Conservation (phyloP, 2,888 invertebrate genomes). For the Acanthoscelides obtectus region DNA sequence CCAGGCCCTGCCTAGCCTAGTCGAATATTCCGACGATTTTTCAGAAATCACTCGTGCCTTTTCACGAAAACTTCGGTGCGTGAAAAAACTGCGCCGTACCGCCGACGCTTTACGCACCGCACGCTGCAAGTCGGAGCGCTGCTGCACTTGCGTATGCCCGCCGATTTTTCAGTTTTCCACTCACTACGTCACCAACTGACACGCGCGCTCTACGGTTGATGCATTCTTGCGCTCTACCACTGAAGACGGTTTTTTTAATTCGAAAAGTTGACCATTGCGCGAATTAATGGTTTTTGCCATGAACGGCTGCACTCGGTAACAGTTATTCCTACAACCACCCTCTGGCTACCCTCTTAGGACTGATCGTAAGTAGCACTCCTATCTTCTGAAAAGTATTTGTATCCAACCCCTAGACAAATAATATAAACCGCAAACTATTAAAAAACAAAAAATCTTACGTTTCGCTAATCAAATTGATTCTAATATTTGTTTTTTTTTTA, state of each 20-base stretch:
- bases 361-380: neutral
- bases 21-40: conserved; percentile 28
- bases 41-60: conserved; percentile 47
- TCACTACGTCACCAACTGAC: neutral
- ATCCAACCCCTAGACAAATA: too few relatives aligned
- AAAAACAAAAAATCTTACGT: too few relatives aligned
- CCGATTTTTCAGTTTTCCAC: neutral
- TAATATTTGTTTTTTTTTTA: too few relatives aligned
- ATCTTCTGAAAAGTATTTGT: too few relatives aligned
- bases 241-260: neutral
- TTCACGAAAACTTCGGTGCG: conserved; percentile 45
- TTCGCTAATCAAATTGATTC: too few relatives aligned
- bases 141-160: neutral
- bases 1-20: neutral
- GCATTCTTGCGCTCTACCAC: neutral
- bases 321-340: neutral
- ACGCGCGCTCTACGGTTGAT: neutral
- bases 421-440: too few relatives aligned
- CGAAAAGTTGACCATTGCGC: neutral
- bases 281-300: neutral
- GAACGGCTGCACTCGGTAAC: neutral
- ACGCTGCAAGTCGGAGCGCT: neutral
- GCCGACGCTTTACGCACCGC: neutral
- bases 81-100: conserved; percentile 38
- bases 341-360: neutral